Evolutionary conservation across 1,140 invertebrate species (phyloP), one percentile per base, ranked within the genome.

Genomic region (Diabrotica virgifera): DNA sequence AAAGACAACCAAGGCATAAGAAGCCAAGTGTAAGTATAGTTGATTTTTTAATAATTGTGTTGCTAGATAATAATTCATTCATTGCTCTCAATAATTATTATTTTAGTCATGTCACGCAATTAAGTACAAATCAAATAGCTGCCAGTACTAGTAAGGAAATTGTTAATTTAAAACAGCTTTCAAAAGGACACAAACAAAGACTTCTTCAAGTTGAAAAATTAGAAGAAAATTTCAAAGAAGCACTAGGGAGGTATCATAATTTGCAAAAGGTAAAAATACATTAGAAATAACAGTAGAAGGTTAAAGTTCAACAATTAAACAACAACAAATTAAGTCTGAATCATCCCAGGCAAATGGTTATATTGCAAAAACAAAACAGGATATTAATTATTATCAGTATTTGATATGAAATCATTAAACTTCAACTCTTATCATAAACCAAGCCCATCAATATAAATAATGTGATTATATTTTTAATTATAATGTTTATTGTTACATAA

Each of bases 181-280:
- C 85, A 55, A 83, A 84, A 71, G 86, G 86, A 2, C 89, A 91
- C 75, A 90, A 92, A 74, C 86, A 89, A 62, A 89, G 91, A 72
- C 91, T 90, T 74, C 81, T 95, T 66, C 90, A 94, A 80, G 84
- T 92, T 52, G 92, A 93, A 69, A 87, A 91, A 78, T 81, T 96
- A 0, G 91, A 87, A 6, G 87, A 87, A 71, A 89, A 91, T 69
- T 95, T 94, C 75, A 87, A 87, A 68, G 89, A 90, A 71, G 87
- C 90, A 8, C 81, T 95, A 0, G 85, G 88, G 53, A 88, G 86
- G 77, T 96, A 94, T 74, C 88, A 89, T 52, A 78, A 82, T 11
- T 82, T 91, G 70, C 93, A 95, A 78, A 91, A 92, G 82, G 90
- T 91, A 81, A 63, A 67, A 37, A 57, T 24, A 24, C 24, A 24